Evolutionary conservation across 2,888 invertebrate genomes (phyloP).

Genomic region (Cantharis rustica): DNA sequence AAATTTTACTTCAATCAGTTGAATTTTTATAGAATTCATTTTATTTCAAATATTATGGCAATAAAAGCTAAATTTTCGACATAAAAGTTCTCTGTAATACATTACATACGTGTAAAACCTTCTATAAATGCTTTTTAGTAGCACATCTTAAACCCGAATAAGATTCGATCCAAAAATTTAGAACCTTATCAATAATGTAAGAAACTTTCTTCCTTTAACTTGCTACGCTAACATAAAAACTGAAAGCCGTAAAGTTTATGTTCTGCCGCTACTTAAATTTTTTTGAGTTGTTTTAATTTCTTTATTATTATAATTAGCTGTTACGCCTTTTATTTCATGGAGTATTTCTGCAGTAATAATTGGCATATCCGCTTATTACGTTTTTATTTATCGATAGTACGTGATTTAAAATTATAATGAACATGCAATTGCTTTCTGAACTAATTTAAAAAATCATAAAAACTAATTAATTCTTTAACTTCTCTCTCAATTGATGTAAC

Average conservation of each 20-base stretch:
- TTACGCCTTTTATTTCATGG: not conserved
- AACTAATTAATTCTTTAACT: not conserved
- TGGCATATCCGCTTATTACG: not conserved
- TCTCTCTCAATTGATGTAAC: not conserved
- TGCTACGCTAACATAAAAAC: slow-evolving; percentile 3
- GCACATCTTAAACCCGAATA: not conserved
- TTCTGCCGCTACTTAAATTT: not conserved
- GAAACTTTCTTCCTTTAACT: slow-evolving; percentile 7
- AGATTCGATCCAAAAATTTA: slow-evolving; percentile 14
- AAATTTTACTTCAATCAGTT: not conserved
- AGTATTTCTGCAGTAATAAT: not conserved
- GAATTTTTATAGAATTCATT: not conserved
- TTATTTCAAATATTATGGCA: not conserved
- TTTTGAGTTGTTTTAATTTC: not conserved
- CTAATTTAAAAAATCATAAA: not conserved
- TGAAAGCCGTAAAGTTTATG: not conserved
- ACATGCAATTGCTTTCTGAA: not conserved
- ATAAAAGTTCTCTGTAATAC: not conserved
- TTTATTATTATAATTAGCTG: not conserved
- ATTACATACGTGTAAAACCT: not conserved
- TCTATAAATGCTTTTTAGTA: slow-evolving; percentile 1
- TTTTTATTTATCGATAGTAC: not conserved
- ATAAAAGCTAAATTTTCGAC: not conserved
- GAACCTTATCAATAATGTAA: slow-evolving; percentile 12
- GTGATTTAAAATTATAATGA: not conserved